phyloP scores from a whole-genome alignment of 2,888 invertebrate genomes.

The Dastarcus helophoroides region DNA sequence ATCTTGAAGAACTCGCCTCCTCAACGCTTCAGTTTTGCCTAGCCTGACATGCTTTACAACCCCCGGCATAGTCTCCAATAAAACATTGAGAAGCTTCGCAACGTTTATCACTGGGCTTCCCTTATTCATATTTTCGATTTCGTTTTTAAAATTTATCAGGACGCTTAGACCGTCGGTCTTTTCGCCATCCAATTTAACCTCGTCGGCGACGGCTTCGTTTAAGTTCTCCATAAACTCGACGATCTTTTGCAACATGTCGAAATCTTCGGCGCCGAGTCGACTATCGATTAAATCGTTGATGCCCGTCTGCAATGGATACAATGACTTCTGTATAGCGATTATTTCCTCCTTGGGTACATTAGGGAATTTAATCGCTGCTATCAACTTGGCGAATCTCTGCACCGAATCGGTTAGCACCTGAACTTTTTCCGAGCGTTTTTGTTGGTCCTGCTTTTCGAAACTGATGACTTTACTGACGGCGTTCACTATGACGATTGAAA shows the following conservation, averaged over 20 bases:
- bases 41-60: no score
- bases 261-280: constrained; percentile 21
- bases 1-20: no score
- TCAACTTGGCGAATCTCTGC: constrained; percentile 20
- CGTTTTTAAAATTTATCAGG: no score
- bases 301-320: constrained; percentile 29
- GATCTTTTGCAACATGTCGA: constrained; percentile 21
- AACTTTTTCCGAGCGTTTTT: constrained; percentile 22
- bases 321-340: constrained; percentile 26
- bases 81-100: no score
- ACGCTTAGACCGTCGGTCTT: background rate
- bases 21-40: no score
- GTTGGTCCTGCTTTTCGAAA: no score
- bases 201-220: constrained; percentile 11
- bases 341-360: constrained; percentile 13
- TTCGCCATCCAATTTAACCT: no score
- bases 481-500: no score
- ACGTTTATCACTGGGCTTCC: no score
- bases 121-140: no score
- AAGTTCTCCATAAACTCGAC: constrained; percentile 22
- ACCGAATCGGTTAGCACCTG: constrained; percentile 24
- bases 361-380: constrained; percentile 24
- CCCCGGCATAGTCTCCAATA: no score
- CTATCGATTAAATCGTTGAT: constrained; percentile 29
- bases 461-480: no score